Evolutionary conservation across 2,888 invertebrate genomes (phyloP).

Genomic region (Parnassius apollo): DNA sequence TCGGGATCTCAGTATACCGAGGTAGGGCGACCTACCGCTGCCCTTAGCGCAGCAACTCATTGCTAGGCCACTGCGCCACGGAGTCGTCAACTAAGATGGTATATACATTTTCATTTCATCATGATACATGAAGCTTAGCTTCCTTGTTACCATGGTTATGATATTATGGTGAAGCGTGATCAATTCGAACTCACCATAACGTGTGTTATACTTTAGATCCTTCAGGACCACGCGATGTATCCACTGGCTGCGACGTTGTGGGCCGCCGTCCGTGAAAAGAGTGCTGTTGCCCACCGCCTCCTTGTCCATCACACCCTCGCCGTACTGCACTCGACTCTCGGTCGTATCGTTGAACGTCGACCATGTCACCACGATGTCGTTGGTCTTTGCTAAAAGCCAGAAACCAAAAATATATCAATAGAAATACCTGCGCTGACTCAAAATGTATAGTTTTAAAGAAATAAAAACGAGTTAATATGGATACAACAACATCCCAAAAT

Average conservation of each 20-base stretch:
- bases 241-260: conserved; percentile 83
- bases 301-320: conserved; percentile 81
- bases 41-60: no score
- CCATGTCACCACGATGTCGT: conserved; percentile 91
- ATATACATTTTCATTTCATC: no score
- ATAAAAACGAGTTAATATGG: no score
- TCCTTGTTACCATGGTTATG: no score
- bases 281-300: conserved; percentile 79
- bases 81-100: no score
- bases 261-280: conserved; percentile 89
- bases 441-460: no score
- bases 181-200: conserved; percentile 76
- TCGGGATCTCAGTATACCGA: no score
- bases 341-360: conserved; percentile 86
- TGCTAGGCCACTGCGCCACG: no score
- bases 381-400: conserved; percentile 76
- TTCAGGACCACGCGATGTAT: conserved; percentile 87
- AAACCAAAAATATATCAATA: background rate
- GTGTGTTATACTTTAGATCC: conserved; percentile 82
- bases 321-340: conserved; percentile 87
- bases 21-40: no score
- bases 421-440: background rate
- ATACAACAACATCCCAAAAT: no score
- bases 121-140: no score
- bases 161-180: no score